A percentile compares a stretch with the other conserved stretches of the same genome.
phyloP scores from a whole-genome alignment of 2,113 vertebrate species.

The Ivindomyrus marchei region DNA sequence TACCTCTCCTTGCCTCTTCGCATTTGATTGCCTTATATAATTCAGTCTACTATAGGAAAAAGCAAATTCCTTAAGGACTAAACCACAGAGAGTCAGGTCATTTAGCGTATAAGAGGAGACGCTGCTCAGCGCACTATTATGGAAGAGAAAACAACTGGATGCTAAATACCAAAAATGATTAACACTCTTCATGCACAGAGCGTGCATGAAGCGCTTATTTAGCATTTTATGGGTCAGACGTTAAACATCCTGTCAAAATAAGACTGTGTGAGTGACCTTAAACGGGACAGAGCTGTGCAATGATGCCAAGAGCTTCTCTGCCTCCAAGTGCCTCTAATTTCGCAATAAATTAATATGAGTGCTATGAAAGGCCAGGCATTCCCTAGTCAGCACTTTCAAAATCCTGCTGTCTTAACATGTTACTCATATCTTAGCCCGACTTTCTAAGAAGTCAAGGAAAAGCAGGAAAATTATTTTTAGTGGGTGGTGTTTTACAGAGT shows the following conservation, averaged over 20 bases:
- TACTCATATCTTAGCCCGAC: not conserved
- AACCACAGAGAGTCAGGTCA: not conserved
- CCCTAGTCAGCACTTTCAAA: conserved; percentile 22
- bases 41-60: not conserved
- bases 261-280: conserved; percentile 13
- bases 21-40: not conserved
- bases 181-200: not conserved
- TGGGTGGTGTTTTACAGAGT: not conserved
- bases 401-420: conserved; percentile 23
- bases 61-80: not conserved
- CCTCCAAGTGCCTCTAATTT: conserved; percentile 13
- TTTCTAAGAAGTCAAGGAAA: not conserved
- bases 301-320: not conserved
- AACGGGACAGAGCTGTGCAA: not conserved
- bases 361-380: conserved; percentile 7
- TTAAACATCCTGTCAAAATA: not conserved
- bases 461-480: not conserved
- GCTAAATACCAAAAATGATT: not conserved
- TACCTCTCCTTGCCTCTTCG: not conserved
- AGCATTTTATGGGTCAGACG: not conserved
- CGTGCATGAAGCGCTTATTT: not conserved
- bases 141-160: not conserved
- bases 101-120: not conserved
- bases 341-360: conserved; percentile 19
- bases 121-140: not conserved